Percentiles rank a stretch among this genome's conserved stretches.
These are phyloP conservation scores for Tyto alba DNA, from an alignment of 2,113 vertebrate species.

Conservation along the genomic window DNA sequence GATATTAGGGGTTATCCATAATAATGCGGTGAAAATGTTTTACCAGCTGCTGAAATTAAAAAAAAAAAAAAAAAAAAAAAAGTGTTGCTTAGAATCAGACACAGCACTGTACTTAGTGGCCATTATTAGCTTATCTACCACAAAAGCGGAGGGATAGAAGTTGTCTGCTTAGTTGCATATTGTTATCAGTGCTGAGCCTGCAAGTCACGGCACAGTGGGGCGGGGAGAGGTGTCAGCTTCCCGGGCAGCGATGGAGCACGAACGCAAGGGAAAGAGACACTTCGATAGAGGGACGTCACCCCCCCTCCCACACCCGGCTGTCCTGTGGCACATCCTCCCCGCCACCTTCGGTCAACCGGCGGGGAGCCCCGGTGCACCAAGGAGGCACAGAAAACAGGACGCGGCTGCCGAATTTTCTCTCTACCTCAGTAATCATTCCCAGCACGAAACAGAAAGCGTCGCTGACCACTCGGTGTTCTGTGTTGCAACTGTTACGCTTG, in stretches of 20 bases:
- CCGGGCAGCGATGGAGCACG: not conserved
- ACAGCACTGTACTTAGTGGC: not conserved
- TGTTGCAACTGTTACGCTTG: not conserved
- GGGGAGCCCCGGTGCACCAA: not conserved
- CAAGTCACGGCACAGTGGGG: not conserved
- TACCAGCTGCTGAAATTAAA: not conserved
- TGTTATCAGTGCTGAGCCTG: not conserved
- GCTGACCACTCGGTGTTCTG: fast-evolving
- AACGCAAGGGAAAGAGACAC: not conserved
- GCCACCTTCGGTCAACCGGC: fast-evolving
- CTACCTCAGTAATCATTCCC: not conserved
- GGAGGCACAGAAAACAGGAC: not conserved
- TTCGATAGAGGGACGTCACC: not conserved
- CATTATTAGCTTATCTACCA: not conserved
- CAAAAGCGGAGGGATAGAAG: not conserved
- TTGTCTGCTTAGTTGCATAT: not conserved
- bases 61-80: too few species aligned
- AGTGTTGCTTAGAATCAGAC: not conserved
- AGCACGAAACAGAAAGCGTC: not conserved
- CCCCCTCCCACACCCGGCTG: not conserved
- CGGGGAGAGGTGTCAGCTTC: not conserved
- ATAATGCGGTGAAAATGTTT: not conserved
- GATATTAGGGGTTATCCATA: not conserved
- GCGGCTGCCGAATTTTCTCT: not conserved
- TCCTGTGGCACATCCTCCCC: not conserved